Evolutionary conservation across 2,888 invertebrate genomes (phyloP).

Genomic region (Lapara coniferarum): DNA sequence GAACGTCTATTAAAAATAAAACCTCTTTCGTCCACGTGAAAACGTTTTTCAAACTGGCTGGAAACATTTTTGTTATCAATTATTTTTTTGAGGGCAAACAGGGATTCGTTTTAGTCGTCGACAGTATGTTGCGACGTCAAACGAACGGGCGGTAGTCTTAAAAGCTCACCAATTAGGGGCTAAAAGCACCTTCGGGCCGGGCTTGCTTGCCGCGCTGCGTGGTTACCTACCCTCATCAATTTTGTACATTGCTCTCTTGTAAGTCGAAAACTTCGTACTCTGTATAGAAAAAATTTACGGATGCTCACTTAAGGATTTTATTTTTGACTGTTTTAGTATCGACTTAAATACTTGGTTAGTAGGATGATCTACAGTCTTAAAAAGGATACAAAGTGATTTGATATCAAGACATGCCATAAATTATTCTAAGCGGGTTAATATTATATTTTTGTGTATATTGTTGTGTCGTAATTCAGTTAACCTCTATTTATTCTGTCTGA

Average conservation of each 20-base stretch:
- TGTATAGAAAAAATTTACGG: conserved; percentile 41
- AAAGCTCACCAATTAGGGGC: conserved; percentile 83
- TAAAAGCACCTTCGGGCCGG: conserved; percentile 82
- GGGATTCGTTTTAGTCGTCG: conserved; percentile 54
- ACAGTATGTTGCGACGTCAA: conserved; percentile 67
- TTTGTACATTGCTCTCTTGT: conserved; percentile 76
- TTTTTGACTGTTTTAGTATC: conserved; percentile 4
- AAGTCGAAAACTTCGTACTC: conserved; percentile 63
- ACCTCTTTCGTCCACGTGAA: conserved; percentile 25
- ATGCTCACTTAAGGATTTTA: conserved; percentile 35
- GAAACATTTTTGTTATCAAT: conserved; percentile 38
- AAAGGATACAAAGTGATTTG: too few species aligned
- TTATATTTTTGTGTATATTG: too few species aligned
- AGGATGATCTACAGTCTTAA: too few species aligned
- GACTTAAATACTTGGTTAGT: too few species aligned
- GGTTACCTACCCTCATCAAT: conserved; percentile 80
- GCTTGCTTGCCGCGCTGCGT: conserved; percentile 65
- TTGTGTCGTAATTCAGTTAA: too few species aligned
- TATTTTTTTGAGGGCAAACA: conserved; percentile 30
- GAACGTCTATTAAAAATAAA: conserved; percentile 2
- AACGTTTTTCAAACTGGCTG: conserved; percentile 36
- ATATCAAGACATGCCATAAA: too few species aligned
- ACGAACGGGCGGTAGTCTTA: conserved; percentile 81
- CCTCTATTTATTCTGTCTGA: too few species aligned
- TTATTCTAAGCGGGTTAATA: too few species aligned